A percentile compares a stretch with the other conserved stretches of the same genome.
Conservation (phyloP, 2,113 vertebrate species). For the Brachypodius melanocephalos region DNA sequence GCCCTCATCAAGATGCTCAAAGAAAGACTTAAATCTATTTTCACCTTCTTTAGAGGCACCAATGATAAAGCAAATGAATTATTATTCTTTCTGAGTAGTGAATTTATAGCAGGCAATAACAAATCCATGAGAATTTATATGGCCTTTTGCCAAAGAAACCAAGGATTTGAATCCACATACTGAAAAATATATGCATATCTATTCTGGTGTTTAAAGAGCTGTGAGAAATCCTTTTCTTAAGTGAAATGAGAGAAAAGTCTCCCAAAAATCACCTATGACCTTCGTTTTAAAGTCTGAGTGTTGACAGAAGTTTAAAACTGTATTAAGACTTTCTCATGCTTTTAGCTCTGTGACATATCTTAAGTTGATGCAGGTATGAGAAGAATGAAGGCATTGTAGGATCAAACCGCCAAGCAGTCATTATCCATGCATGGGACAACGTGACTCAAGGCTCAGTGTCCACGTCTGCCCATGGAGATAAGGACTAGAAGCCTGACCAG, state of each 20-base stretch:
- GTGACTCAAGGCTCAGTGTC: not conserved
- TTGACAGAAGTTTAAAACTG: constrained; percentile 4
- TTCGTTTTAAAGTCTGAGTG: not conserved
- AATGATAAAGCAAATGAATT: constrained; percentile 31
- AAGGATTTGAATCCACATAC: constrained; percentile 20
- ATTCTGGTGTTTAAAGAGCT: not conserved
- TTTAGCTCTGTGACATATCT: not conserved
- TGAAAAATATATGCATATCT: constrained; percentile 23
- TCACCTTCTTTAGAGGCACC: constrained; percentile 28
- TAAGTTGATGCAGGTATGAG: not conserved
- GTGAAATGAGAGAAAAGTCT: not conserved
- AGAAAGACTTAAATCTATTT: constrained; percentile 57
- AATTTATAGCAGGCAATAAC: constrained; percentile 61
- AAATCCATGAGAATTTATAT: constrained; percentile 53
- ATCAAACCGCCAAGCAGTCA: not conserved
- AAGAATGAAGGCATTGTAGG: not conserved
- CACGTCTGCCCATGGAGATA: not conserved
- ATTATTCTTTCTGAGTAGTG: constrained; percentile 43
- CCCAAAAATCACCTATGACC: not conserved
- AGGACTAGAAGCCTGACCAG: not conserved
- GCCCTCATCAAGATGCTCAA: not conserved
- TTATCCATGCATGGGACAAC: not conserved
- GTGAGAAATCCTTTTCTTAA: constrained; percentile 24
- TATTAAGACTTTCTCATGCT: not conserved
- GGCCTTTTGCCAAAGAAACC: constrained; percentile 61